Evolutionary conservation across 2,888 invertebrate species (phyloP).

Genomic region (Galerucella calmariensis): DNA sequence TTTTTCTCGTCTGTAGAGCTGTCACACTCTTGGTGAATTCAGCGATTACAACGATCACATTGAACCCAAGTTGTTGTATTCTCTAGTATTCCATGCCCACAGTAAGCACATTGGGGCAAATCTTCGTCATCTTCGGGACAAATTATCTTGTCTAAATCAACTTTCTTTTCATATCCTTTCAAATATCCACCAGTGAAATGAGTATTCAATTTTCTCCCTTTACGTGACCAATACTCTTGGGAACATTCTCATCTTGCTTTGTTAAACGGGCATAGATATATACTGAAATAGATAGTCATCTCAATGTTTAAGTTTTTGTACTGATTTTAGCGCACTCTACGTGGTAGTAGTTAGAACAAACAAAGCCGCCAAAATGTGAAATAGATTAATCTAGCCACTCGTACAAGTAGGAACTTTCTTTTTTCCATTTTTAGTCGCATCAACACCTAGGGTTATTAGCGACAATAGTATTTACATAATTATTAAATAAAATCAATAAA

Average conservation of each 20-base stretch:
- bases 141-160: not conserved
- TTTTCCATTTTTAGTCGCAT: too few species aligned
- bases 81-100: constrained; percentile 13
- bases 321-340: too few species aligned
- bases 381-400: too few species aligned
- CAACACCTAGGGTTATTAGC: too few species aligned
- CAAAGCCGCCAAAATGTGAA: too few species aligned
- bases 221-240: not conserved
- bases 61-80: constrained; percentile 22
- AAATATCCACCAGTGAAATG: constrained; percentile 10
- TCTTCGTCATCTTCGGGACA: constrained; percentile 14
- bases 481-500: too few species aligned
- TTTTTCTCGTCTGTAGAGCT: too few species aligned
- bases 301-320: too few species aligned
- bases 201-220: not conserved
- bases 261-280: not conserved
- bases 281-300: too few species aligned
- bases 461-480: too few species aligned
- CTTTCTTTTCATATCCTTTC: not conserved
- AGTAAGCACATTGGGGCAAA: constrained; percentile 24
- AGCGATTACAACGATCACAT: constrained; percentile 30
- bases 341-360: too few species aligned
- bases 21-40: constrained; percentile 33
- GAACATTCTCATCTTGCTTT: not conserved
- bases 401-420: too few species aligned